Conservation (phyloP, 2,797 vertebrate genomes). For the Notolabrus celidotus region DNA sequence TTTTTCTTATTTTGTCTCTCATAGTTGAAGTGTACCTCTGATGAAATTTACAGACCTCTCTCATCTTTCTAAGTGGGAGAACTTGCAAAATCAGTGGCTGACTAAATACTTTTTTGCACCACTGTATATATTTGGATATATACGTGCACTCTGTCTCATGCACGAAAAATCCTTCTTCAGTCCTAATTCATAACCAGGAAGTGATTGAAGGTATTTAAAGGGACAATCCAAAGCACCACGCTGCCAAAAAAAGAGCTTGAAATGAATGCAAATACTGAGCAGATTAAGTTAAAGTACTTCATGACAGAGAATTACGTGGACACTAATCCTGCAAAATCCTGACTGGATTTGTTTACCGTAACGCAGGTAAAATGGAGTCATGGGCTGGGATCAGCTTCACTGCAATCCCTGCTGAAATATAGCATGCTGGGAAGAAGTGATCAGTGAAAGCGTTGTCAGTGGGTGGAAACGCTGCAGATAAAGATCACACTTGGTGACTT, state of each 20-base stretch:
- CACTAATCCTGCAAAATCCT: conserved; percentile 59
- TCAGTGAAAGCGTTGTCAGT: not conserved
- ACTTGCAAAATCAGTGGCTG: too few species aligned
- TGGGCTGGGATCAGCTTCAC: conserved; percentile 25
- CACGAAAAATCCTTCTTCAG: conserved; percentile 36
- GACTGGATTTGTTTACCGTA: conserved; percentile 62
- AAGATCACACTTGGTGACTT: conserved; percentile 14
- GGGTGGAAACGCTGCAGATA: not conserved
- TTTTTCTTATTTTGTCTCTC: too few species aligned
- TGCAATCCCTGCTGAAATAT: conserved; percentile 11
- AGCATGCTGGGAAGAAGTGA: not conserved
- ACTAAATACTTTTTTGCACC: too few species aligned
- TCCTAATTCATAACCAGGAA: conserved; percentile 50
- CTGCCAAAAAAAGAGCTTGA: conserved; percentile 33
- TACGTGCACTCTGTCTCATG: conserved; percentile 6
- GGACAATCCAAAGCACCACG: conserved; percentile 54
- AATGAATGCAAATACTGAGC: conserved; percentile 46
- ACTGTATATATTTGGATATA: too few species aligned
- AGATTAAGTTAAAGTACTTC: conserved; percentile 58
- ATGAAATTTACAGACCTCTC: too few species aligned
- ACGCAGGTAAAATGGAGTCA: conserved; percentile 56
- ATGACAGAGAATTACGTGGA: conserved; percentile 56
- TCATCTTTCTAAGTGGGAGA: too few species aligned
- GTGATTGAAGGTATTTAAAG: conserved; percentile 45
- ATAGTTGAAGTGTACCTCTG: too few species aligned